phyloP scores from a whole-genome alignment of 2,888 invertebrate species.

The Chrysolina oricalcia region DNA sequence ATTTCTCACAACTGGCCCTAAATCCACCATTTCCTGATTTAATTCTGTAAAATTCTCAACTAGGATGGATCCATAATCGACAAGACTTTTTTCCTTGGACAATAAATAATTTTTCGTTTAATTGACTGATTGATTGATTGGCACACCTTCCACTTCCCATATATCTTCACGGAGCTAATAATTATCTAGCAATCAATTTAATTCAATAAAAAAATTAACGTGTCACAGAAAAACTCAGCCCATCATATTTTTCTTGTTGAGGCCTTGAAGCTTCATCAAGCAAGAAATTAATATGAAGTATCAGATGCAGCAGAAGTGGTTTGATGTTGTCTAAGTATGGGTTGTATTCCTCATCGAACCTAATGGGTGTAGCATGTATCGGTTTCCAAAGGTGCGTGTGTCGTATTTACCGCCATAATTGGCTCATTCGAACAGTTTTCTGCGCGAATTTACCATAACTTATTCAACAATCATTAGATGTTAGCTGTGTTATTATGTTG shows the following conservation, averaged over 20 bases:
- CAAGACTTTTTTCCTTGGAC: no score
- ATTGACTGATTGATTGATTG: background rate
- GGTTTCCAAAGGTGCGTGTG: background rate
- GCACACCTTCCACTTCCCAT: background rate
- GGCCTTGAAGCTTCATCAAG: background rate
- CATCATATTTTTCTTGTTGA: background rate
- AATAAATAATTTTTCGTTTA: no score
- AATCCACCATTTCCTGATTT: no score
- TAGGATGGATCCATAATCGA: no score
- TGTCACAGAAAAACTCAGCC: background rate
- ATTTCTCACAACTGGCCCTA: no score
- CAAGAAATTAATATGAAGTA: constrained; percentile 21
- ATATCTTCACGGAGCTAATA: background rate
- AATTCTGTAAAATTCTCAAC: no score
- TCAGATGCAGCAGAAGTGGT: constrained; percentile 9
- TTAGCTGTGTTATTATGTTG: constrained; percentile 9
- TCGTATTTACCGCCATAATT: background rate
- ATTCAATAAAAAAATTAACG: background rate
- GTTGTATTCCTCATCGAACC: constrained; percentile 20
- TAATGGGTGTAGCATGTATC: constrained; percentile 12
- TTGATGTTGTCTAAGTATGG: constrained; percentile 32
- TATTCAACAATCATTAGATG: constrained; percentile 5
- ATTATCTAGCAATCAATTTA: background rate
- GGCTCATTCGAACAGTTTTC: background rate
- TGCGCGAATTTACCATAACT: background rate